Conservation (phyloP, 1,140 invertebrate genomes). For the Homarus americanus region DNA sequence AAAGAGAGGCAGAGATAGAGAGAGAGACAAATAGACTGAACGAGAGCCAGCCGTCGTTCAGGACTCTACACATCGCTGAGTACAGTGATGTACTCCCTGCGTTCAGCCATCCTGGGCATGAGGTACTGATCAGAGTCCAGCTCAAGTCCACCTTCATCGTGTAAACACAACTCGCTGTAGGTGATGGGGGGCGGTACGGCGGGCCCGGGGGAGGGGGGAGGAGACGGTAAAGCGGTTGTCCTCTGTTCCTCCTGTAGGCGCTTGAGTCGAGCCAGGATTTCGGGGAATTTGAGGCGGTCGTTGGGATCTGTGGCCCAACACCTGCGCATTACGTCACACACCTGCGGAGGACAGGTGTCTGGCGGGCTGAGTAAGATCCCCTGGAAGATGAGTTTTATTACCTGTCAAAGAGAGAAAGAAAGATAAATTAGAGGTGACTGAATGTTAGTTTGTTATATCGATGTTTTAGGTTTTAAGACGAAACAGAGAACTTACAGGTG, state of each 20-base stretch:
- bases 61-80: constrained; percentile 7
- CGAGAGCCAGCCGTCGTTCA: neutral
- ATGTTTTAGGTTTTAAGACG: too few species aligned
- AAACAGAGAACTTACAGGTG: too few species aligned
- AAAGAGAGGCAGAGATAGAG: neutral
- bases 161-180: constrained; percentile 68
- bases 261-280: constrained; percentile 79
- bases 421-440: too few species aligned
- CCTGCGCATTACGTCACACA: constrained; percentile 89
- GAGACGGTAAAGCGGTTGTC: neutral
- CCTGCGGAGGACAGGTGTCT: constrained; percentile 87
- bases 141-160: constrained; percentile 28
- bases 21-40: neutral
- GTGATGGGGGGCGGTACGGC: constrained; percentile 25
- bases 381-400: constrained; percentile 89
- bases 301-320: constrained; percentile 92
- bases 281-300: constrained; percentile 86
- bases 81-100: constrained; percentile 53
- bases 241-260: constrained; percentile 13
- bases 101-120: constrained; percentile 39
- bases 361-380: constrained; percentile 91
- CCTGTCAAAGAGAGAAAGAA: constrained; percentile 78
- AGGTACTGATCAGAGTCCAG: constrained; percentile 56
- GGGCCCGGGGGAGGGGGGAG: neutral
- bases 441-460: too few species aligned